Evolutionary conservation across 2,888 invertebrate species (phyloP).

Genomic region (Brachyopa scutellaris): DNA sequence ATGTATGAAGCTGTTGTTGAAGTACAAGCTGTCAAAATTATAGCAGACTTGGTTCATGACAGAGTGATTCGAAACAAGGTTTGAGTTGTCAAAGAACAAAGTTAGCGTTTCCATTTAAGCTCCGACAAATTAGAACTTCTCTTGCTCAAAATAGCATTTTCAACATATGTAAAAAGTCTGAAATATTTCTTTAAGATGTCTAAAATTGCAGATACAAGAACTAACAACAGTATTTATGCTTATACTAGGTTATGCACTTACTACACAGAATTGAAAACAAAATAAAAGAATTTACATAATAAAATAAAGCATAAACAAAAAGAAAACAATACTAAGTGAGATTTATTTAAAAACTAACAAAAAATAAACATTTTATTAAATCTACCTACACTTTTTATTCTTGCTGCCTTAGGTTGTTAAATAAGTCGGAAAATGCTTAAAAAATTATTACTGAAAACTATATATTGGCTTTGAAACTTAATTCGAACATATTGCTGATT

Average conservation of each 20-base stretch:
- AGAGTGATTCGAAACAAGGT: no score
- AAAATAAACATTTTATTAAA: conserved; percentile 49
- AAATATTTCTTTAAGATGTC: no score
- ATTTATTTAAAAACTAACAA: conserved; percentile 47
- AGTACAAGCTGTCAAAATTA: no score
- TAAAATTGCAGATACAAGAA: no score
- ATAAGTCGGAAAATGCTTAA: conserved; percentile 22
- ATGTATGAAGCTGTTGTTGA: no score
- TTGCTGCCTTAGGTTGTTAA: conserved; percentile 36
- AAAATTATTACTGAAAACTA: conserved; percentile 28
- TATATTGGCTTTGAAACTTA: conserved; percentile 41
- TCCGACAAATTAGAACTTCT: no score
- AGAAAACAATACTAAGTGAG: conserved; percentile 64
- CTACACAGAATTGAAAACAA: conserved; percentile 18
- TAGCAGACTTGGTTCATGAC: no score
- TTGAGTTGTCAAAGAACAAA: no score
- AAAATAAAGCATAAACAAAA: conserved; percentile 74
- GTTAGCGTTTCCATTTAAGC: no score
- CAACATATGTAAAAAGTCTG: no score
- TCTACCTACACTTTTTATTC: conserved; percentile 13
- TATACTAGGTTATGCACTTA: conserved; percentile 20
- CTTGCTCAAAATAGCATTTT: no score
- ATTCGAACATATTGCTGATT: conserved; percentile 19
- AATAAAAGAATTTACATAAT: conserved; percentile 42
- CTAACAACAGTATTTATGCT: conserved; percentile 32